Evolutionary conservation across 2,797 vertebrate species (phyloP).

Genomic region (Dallia pectoralis): DNA sequence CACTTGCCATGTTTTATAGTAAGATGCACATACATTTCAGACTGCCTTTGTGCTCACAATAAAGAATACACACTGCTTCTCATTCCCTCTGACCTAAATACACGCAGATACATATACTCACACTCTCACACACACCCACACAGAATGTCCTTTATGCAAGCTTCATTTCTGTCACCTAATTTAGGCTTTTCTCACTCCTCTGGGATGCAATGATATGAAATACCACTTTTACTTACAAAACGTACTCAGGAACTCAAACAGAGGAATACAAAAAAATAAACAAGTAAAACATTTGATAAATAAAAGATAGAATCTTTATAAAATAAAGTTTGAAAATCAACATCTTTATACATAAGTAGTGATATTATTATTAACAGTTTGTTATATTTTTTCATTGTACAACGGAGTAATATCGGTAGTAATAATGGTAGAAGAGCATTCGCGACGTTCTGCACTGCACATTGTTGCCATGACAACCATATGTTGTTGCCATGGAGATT

Average conservation of each 20-base stretch:
- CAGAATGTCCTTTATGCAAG: slow-evolving; percentile 48
- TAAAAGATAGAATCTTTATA: slow-evolving; percentile 63
- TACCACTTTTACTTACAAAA: slow-evolving; percentile 75
- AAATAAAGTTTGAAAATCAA: slow-evolving; percentile 73
- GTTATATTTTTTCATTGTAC: slow-evolving; percentile 52
- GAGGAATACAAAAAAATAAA: slow-evolving; percentile 60
- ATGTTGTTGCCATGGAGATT: slow-evolving; percentile 58
- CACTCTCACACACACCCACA: slow-evolving; percentile 24
- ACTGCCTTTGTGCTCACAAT: slow-evolving; percentile 5
- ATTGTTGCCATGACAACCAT: slow-evolving; percentile 55
- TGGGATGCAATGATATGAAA: slow-evolving; percentile 66
- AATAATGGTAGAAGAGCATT: slow-evolving; percentile 56
- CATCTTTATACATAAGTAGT: slow-evolving; percentile 66
- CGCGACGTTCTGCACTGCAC: slow-evolving; percentile 70
- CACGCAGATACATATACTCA: background rate
- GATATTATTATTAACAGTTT: slow-evolving; percentile 45
- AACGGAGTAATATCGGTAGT: slow-evolving; percentile 62
- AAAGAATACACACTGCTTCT: background rate
- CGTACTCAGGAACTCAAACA: slow-evolving; percentile 63
- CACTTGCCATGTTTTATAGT: slow-evolving; percentile 23
- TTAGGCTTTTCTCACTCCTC: slow-evolving; percentile 63
- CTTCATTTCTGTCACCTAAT: slow-evolving; percentile 61
- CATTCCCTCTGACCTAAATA: slow-evolving; percentile 3
- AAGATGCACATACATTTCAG: slow-evolving; percentile 13
- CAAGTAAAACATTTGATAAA: slow-evolving; percentile 55